Evolutionary conservation across 2,888 invertebrate species (phyloP), one percentile per base, ranked within the genome.

Genomic region (Sphecodes monilicornis): DNA sequence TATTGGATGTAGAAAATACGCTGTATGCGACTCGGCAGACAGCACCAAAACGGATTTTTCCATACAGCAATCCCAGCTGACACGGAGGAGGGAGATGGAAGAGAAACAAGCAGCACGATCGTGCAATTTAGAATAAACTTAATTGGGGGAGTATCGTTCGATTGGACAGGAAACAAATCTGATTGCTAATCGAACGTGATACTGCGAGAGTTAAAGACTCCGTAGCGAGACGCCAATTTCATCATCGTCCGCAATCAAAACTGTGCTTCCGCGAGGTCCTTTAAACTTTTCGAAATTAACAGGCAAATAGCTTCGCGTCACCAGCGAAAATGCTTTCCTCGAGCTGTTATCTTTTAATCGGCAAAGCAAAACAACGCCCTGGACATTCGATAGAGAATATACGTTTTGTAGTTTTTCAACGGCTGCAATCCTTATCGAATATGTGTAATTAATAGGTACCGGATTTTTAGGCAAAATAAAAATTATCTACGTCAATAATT

Each of bases 91-190:
- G 68, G n/a, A 11, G 41, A 39, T 43, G 80, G 85, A 86, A 84
- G 84, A 85, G 86, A 86, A 86, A 79, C 89, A 88, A 80, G 71
- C 84, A 75, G 43, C 76, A 78, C 70, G 69, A 89, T 89, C 90
- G 90, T 91, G 92, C 93, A 90, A 93, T 93, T 93, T 93, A 92
- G 91, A 93, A 92, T 92, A 92, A 93, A 94, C 92, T 93, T 94
- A 93, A 94, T 94, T 93, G 93, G 92, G 93, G 93, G 93, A 93
- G 92, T 92, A 92, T 92, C 91, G 93, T 92, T 91, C 89, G 76
- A 82, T 75, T 71, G 64, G 74, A 68, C 73, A 85, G 71, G 46
- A 57, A 76, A 82, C 82, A 76, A 83, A 81, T 83, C 76, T 76
- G 82, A 81, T 71, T 71, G 57, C 66, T 83, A 82, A 81, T 81